Evolutionary conservation across 2,888 invertebrate genomes (phyloP).

Genomic region (Drosophila buzzatii): DNA sequence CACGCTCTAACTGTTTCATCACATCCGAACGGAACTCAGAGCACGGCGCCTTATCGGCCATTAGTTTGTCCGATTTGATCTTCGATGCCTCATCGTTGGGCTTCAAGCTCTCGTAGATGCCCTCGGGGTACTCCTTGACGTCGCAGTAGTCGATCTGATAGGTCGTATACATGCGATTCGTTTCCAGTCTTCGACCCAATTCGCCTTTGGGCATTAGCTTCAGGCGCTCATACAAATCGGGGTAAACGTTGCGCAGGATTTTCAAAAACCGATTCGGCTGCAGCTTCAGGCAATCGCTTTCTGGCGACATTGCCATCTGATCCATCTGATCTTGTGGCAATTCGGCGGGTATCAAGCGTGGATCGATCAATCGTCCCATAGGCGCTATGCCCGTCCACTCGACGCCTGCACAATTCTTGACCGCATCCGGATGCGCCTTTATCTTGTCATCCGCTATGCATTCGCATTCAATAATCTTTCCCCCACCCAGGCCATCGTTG

Average conservation of each 20-base stretch:
- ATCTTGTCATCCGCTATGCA: constrained; percentile 69
- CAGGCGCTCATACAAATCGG: constrained; percentile 87
- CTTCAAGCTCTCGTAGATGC: constrained; percentile 79
- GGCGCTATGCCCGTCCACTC: constrained; percentile 85
- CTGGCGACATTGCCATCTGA: constrained; percentile 62
- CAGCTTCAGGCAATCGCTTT: constrained; percentile 73
- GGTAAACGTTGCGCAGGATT: constrained; percentile 85
- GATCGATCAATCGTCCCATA: constrained; percentile 80
- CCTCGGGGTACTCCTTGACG: constrained; percentile 82
- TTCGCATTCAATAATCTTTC: constrained; percentile 64
- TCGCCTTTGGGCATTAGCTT: constrained; percentile 86
- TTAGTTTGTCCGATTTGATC: constrained; percentile 57
- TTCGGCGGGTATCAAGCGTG: constrained; percentile 80
- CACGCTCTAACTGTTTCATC: constrained; percentile 70
- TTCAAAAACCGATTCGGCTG: constrained; percentile 84
- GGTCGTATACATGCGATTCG: constrained; percentile 86
- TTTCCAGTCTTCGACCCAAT: constrained; percentile 86
- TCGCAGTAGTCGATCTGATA: constrained; percentile 87
- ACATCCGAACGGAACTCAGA: constrained; percentile 77
- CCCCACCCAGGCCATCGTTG: constrained; percentile 36
- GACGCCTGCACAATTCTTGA: constrained; percentile 63
- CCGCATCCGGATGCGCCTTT: constrained; percentile 58
- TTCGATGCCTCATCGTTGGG: constrained; percentile 67
- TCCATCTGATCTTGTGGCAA: constrained; percentile 68
- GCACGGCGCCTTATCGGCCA: constrained; percentile 71